These are phyloP conservation scores for Stenurella melanura DNA, from an alignment of 2,888 invertebrate species.

Conservation along the genomic window DNA sequence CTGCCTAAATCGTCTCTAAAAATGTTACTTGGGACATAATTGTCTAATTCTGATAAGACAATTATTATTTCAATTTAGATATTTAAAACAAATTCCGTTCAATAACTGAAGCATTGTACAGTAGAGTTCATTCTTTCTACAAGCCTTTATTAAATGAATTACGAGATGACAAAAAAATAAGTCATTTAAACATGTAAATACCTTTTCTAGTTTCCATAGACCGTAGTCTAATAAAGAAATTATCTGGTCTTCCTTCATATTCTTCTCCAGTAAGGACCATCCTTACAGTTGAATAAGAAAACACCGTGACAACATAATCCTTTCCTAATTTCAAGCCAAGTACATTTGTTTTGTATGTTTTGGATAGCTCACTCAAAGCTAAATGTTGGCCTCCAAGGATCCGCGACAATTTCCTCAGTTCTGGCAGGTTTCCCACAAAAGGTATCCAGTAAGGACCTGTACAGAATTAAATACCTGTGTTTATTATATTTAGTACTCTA, in stretches of 20 bases:
- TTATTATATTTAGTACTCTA: too few relatives aligned
- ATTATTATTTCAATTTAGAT: too few relatives aligned
- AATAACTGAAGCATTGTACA: too few relatives aligned
- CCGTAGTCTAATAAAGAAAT: slow-evolving; percentile 78
- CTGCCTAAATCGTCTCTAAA: too few relatives aligned
- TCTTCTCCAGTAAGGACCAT: slow-evolving; percentile 77
- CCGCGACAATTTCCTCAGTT: slow-evolving; percentile 67
- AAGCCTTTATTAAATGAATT: too few relatives aligned
- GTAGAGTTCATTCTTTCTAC: too few relatives aligned
- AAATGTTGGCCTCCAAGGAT: slow-evolving; percentile 75
- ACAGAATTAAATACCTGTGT: slow-evolving; percentile 40
- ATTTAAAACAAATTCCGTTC: too few relatives aligned
- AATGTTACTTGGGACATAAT: too few relatives aligned
- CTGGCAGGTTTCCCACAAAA: slow-evolving; percentile 70
- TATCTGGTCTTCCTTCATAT: slow-evolving; percentile 80
- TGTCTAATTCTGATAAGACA: too few relatives aligned
- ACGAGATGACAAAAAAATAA: not conserved
- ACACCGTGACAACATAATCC: slow-evolving; percentile 75
- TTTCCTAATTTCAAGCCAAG: slow-evolving; percentile 77
- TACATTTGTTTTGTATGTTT: slow-evolving; percentile 74
- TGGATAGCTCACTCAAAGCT: slow-evolving; percentile 73
- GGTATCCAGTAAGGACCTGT: slow-evolving; percentile 74
- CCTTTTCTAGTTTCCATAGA: slow-evolving; percentile 79
- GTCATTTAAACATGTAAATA: slow-evolving; percentile 54
- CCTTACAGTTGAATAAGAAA: slow-evolving; percentile 75